These are phyloP conservation scores for Sinonovacula constricta DNA, from an alignment of 1,140 invertebrate species.

Conservation along the genomic window DNA sequence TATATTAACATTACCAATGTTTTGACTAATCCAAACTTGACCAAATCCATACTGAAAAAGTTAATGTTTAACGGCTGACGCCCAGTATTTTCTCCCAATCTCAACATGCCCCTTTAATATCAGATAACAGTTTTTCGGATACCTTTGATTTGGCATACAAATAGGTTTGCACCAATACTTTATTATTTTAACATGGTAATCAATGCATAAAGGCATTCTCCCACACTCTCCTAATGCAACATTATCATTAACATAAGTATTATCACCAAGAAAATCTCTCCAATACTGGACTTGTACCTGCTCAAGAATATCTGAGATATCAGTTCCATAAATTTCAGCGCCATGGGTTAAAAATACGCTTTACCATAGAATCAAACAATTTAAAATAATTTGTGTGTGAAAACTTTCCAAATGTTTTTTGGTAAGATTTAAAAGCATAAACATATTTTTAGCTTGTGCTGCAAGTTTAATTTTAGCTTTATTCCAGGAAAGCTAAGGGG, in stretches of 20 bases:
- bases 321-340: neutral
- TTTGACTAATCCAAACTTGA: neutral
- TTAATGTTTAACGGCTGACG: neutral
- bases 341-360: neutral
- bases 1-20: neutral
- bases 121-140: neutral
- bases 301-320: neutral
- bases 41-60: neutral
- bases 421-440: too few species aligned
- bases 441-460: too few species aligned
- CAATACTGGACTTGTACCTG: neutral
- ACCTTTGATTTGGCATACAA: neutral
- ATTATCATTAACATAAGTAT: neutral
- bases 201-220: neutral
- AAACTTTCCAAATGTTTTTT: too few species aligned
- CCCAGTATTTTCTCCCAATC: neutral
- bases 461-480: too few species aligned
- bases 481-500: too few species aligned
- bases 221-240: neutral
- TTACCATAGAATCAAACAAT: neutral
- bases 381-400: too few species aligned
- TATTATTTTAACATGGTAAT: neutral
- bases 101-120: neutral
- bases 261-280: neutral
- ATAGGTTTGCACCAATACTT: neutral